Evolutionary conservation across 1,140 invertebrate genomes (phyloP), one percentile per base, ranked within the genome.

Genomic region (Ylistrum balloti): DNA sequence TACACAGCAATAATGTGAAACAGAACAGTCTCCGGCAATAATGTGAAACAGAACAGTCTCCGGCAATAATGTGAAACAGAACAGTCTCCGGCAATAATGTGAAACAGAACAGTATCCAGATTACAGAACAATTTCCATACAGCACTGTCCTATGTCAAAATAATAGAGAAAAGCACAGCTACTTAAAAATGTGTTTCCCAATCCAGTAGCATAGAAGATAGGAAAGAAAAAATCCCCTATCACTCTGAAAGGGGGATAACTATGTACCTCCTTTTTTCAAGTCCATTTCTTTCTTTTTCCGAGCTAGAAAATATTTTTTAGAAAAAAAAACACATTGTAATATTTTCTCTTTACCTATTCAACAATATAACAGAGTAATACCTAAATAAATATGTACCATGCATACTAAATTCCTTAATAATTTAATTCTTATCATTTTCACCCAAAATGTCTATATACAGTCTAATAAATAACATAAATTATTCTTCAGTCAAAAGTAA

Each of bases 281-380:
- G 56, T 74, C 56, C 56, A 74, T 74, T 74, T 74, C 56, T 74
- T 74, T 74, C 56, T 74, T 74, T 74, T 74, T 74, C 56, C 56
- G 56, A 28, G 56, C 56, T 74, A 28, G 45, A 48, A 74, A 74
- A 74, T 28, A 7, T 22, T 74, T 74, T 74, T 74, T 74, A 74
- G 56, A 74, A 74, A 28, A 74, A 74, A 74, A 74, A 74, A 45
- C 10, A 15, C 41, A 45, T 45, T 45, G 41, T 45, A 9, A 45
- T 45, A 45, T 15, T 45, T 45, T 45, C 0, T 17, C 17, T 45
- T 15, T 15, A 17, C 1, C 9, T 45, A 45, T 45, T 45, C 20
- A 45, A 38, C 17, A 15, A 17, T 45, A 45, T 9, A 45, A 45
- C 41, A 1, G 1, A 45, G 10, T 45, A 45, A 74, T 74, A 74